Base-by-base conservation (phyloP, 2,113 vertebrate genomes). In the Phylloscopus trochiloides region DNA sequence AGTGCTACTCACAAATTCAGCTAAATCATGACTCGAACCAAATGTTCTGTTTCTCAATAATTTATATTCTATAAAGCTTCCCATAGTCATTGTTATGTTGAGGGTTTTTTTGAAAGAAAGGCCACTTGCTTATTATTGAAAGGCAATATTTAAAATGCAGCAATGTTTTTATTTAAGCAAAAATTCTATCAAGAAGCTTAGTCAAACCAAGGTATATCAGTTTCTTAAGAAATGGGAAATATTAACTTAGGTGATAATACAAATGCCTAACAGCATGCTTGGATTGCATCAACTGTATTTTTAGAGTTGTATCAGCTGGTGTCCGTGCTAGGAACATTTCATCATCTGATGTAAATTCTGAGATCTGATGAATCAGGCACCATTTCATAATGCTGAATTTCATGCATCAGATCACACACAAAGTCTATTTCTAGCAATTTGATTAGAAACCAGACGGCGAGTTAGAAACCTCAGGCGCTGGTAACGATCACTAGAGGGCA, bases 401-500 rank as follows among this genome's bases (percentile, higher is more conserved):
- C 67, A n/a, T 47, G 16, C n/a, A n/a, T 32, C 57, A 36, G 34
- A 34, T 63, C 45, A 40, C 43, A 38, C 15, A 31, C 40, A 6
- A 14, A 20, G 32, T 18, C 66, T 57, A 32, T 71, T 51, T 81
- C 78, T 45, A 78, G 34, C 47, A 74, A 67, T 17, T 42, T 7
- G 42, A 28, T 31, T 5, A 7, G 40, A 62, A 50, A 85, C 58
- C 3, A 17, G 17, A 54, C 47, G 18, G 31, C 3, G 3, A 34
- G 21, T 14, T 13, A 3, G 66, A 68, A 50, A 65, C 28, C 45
- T 40, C 3, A 32, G 61, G 1, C 5, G 7, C 5, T 2, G 34
- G 54, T 7, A 86, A 40, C 2, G n/a, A 45, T 78, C 96, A 88
- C 95, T 91, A 96, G 97, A 94, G 93, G 97, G 97, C 97, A 96